Evolutionary conservation across 2,113 vertebrate species (phyloP).

Genomic region (Xenopus tropicalis): DNA sequence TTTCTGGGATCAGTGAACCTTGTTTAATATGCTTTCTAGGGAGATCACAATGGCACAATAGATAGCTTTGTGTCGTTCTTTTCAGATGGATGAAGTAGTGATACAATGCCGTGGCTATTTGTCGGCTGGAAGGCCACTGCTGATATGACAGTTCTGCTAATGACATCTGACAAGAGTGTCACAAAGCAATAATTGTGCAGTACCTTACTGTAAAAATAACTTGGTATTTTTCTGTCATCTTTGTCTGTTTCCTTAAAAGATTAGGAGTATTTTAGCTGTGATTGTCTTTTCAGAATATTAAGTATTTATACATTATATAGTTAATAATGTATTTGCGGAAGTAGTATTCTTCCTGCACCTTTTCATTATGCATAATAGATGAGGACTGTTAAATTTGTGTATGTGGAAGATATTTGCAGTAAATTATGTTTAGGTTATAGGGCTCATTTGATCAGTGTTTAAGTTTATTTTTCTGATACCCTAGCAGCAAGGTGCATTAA

Average conservation of each 20-base stretch:
- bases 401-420: no score
- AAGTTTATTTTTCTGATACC: no score
- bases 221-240: not conserved
- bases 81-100: slow-evolving; percentile 61
- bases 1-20: slow-evolving; percentile 56
- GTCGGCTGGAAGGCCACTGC: slow-evolving; percentile 54
- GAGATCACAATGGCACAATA: slow-evolving; percentile 70
- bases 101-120: slow-evolving; percentile 60
- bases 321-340: no score
- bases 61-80: slow-evolving; percentile 67
- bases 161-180: slow-evolving; percentile 69
- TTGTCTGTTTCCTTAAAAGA: not conserved
- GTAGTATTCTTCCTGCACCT: no score
- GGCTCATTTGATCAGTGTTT: no score
- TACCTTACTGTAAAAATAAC: slow-evolving; percentile 19
- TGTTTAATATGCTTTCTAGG: slow-evolving; percentile 59
- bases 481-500: no score
- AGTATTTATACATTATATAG: no score
- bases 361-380: no score
- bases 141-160: slow-evolving; percentile 67
- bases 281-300: no score
- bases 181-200: slow-evolving; percentile 64
- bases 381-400: no score
- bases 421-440: no score
- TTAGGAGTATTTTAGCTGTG: not conserved